These are phyloP conservation scores for Emydocephalus ijimae DNA, from an alignment of 2,113 vertebrate species.

Conservation along the genomic window DNA sequence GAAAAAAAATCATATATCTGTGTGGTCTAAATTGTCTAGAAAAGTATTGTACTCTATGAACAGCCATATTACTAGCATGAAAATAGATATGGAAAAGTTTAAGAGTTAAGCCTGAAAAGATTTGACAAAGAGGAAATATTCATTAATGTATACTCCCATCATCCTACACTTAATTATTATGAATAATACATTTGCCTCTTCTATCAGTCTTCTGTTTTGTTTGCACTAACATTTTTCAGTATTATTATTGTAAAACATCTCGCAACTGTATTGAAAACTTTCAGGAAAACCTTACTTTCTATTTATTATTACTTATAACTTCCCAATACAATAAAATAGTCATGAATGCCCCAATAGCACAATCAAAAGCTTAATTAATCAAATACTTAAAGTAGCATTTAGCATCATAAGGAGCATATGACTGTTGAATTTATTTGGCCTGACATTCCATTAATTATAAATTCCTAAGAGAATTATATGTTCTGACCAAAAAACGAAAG, in stretches of 20 bases:
- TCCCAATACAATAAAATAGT: not conserved
- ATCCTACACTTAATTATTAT: constrained; percentile 36
- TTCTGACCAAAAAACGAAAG: not conserved
- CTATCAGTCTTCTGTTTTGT: not conserved
- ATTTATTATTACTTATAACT: not conserved
- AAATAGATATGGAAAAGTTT: not conserved
- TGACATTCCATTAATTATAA: not conserved
- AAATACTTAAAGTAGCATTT: not conserved
- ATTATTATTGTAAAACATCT: not conserved
- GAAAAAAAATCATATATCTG: not conserved
- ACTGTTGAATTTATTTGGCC: not conserved
- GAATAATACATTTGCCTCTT: constrained; percentile 28
- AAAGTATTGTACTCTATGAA: not conserved
- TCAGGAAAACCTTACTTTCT: not conserved
- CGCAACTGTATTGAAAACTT: not conserved
- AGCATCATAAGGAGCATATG: not conserved
- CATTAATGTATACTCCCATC: not conserved
- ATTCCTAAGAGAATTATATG: not conserved
- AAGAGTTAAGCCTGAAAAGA: not conserved
- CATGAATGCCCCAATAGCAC: not conserved
- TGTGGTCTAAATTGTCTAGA: not conserved
- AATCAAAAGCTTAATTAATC: not conserved
- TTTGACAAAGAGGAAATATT: not conserved
- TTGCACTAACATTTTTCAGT: not conserved
- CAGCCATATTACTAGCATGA: not conserved